phyloP scores from a whole-genome alignment of 2,888 invertebrate genomes.

The Allygus modestus region DNA sequence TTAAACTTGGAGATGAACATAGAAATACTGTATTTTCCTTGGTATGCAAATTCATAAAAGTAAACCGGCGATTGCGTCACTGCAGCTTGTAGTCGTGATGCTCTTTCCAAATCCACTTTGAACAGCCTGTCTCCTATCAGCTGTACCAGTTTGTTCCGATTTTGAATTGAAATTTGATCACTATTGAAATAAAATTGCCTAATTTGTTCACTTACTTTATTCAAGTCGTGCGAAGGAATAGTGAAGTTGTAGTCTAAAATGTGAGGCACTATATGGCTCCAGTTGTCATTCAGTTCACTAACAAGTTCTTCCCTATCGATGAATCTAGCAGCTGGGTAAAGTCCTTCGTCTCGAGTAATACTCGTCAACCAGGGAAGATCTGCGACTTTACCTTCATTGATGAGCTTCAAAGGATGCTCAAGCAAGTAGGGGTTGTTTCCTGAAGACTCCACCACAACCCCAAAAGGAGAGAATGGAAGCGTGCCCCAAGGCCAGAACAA shows the following conservation, averaged over 20 bases:
- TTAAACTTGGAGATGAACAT: constrained; percentile 32
- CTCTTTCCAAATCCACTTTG: constrained; percentile 35
- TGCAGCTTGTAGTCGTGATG: constrained; percentile 35
- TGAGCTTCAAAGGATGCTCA: constrained; percentile 80
- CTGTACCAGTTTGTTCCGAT: constrained; percentile 20
- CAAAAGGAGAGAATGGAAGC: constrained; percentile 85
- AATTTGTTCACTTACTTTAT: constrained; percentile 67
- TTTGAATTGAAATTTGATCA: background rate
- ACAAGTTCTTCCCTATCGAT: constrained; percentile 54
- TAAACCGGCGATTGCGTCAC: constrained; percentile 28
- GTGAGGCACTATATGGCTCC: constrained; percentile 69
- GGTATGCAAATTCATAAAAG: constrained; percentile 54
- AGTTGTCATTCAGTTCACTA: constrained; percentile 66
- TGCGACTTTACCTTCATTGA: constrained; percentile 79
- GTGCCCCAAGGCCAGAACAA: constrained; percentile 78
- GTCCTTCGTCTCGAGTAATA: constrained; percentile 84
- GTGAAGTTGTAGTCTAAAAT: constrained; percentile 71
- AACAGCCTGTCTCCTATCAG: constrained; percentile 56
- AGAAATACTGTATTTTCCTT: constrained; percentile 45
- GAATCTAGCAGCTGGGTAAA: constrained; percentile 81
- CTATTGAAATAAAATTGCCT: constrained; percentile 68
- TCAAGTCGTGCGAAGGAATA: constrained; percentile 62
- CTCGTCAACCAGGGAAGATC: constrained; percentile 84
- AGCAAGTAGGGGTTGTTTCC: constrained; percentile 79
- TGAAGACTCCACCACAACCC: constrained; percentile 81